These are phyloP conservation scores for Tortrix viridana DNA, from an alignment of 2,888 invertebrate species.

Conservation along the genomic window DNA sequence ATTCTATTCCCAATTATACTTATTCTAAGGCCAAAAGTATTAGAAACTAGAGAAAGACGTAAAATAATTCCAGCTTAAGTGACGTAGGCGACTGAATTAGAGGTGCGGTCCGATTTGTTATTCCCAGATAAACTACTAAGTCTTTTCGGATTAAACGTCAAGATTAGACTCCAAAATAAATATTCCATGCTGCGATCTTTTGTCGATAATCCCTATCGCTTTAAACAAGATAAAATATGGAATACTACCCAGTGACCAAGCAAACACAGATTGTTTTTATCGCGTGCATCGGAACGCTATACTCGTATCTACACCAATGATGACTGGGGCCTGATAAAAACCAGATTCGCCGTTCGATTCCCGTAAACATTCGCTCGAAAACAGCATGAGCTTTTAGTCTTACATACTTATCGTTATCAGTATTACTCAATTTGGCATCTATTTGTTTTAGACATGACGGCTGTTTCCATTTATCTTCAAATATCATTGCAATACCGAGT, in stretches of 20 bases:
- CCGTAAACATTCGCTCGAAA: constrained; percentile 36
- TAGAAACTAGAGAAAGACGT: constrained; percentile 12
- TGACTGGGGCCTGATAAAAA: constrained; percentile 34
- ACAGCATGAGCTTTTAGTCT: constrained; percentile 27
- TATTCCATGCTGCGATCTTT: constrained; percentile 18
- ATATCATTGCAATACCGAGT: too few relatives aligned
- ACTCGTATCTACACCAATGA: constrained; percentile 7
- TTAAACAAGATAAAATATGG: constrained; percentile 32
- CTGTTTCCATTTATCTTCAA: background rate
- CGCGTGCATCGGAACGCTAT: constrained; percentile 20
- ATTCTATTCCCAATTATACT: constrained; percentile 35
- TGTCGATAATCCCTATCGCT: constrained; percentile 21
- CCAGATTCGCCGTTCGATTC: constrained; percentile 39
- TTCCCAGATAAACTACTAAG: constrained; percentile 19
- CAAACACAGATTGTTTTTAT: constrained; percentile 33
- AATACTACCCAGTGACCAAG: constrained; percentile 28
- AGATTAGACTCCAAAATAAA: constrained; percentile 4
- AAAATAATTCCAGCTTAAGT: background rate
- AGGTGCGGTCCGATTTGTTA: constrained; percentile 13
- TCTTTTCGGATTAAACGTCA: constrained; percentile 9
- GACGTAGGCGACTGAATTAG: background rate
- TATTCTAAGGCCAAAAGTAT: constrained; percentile 2
- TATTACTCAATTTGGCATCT: constrained; percentile 9
- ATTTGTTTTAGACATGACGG: background rate
- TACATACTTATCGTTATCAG: constrained; percentile 16